Percentiles rank a stretch among this genome's conserved stretches.
These are phyloP conservation scores for Chymomyza costata DNA, from an alignment of 1,140 invertebrate genomes.

Conservation along the genomic window DNA sequence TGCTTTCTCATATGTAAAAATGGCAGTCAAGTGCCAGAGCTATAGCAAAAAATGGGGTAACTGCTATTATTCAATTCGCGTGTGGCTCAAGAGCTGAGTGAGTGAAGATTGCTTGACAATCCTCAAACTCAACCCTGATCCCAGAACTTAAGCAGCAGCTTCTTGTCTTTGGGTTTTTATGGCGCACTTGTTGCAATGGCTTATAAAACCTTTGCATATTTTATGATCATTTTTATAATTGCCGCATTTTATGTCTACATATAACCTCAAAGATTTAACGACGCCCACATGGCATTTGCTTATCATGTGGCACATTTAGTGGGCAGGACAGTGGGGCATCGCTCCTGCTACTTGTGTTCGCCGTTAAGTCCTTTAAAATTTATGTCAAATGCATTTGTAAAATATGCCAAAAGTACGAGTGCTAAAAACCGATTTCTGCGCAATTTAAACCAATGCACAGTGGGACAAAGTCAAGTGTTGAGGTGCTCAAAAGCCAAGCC, in stretches of 20 bases:
- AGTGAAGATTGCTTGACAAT: constrained; percentile 59
- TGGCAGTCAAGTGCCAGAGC: constrained; percentile 2
- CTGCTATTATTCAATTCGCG: constrained; percentile 34
- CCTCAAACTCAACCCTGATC: background rate
- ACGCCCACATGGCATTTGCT: constrained; percentile 24
- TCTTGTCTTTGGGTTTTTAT: too few species aligned
- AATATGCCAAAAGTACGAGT: constrained; percentile 69
- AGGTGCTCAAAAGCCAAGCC: too few species aligned
- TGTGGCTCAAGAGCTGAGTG: constrained; percentile 35
- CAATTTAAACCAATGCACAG: constrained; percentile 54
- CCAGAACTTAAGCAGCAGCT: too few species aligned
- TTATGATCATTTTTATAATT: constrained; percentile 67
- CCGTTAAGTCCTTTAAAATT: constrained; percentile 66
- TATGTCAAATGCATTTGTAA: constrained; percentile 73
- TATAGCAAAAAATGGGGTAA: too few species aligned
- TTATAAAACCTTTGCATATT: constrained; percentile 51
- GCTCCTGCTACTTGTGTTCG: constrained; percentile 6
- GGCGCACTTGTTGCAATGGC: constrained; percentile 54
- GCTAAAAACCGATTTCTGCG: constrained; percentile 58
- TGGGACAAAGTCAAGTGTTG: constrained; percentile 17
- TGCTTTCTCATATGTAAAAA: constrained; percentile 25
- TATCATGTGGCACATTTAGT: constrained; percentile 42
- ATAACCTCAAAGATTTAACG: constrained; percentile 49
- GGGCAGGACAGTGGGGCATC: constrained; percentile 7
- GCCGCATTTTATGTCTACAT: constrained; percentile 63